phyloP scores from a whole-genome alignment of 2,888 invertebrate species.

The Atherix ibis region DNA sequence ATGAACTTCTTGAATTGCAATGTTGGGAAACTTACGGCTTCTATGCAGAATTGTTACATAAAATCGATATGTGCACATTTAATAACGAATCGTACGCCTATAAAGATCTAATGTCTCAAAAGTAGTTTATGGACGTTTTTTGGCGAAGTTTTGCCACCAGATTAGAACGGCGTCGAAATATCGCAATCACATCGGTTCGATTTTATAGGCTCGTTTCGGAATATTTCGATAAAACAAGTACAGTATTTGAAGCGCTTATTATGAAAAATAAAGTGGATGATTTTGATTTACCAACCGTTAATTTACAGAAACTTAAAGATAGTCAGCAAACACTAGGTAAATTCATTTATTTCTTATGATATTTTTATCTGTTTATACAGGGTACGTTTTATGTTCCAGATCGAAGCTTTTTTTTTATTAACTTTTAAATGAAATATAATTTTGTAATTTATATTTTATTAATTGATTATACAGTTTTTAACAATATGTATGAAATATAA shows the following conservation, averaged over 20 bases:
- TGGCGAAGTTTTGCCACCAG: conserved; percentile 61
- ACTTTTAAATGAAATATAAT: no score
- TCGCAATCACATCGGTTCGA: conserved; percentile 55
- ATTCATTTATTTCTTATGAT: no score
- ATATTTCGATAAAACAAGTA: conserved; percentile 50
- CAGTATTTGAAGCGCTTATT: conserved; percentile 49
- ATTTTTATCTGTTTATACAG: no score
- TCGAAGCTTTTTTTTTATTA: no score
- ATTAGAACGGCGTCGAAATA: conserved; percentile 54
- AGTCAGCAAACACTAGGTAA: conserved; percentile 45
- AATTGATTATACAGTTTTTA: no score
- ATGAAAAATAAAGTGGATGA: conserved; percentile 43
- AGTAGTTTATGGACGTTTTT: conserved; percentile 70
- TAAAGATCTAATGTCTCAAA: conserved; percentile 51
- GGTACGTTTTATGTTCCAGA: no score
- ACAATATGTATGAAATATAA: no score
- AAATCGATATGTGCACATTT: conserved; percentile 44
- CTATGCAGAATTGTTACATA: conserved; percentile 60
- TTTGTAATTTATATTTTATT: no score
- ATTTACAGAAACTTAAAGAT: conserved; percentile 42
- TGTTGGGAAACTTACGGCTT: conserved; percentile 65
- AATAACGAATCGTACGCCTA: conserved; percentile 32
- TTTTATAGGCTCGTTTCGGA: conserved; percentile 62
- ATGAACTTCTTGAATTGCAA: conserved; percentile 57
- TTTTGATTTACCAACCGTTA: conserved; percentile 39